Evolutionary conservation across 2,113 vertebrate species (phyloP).

Genomic region (Dicerorhinus sumatrensis): DNA sequence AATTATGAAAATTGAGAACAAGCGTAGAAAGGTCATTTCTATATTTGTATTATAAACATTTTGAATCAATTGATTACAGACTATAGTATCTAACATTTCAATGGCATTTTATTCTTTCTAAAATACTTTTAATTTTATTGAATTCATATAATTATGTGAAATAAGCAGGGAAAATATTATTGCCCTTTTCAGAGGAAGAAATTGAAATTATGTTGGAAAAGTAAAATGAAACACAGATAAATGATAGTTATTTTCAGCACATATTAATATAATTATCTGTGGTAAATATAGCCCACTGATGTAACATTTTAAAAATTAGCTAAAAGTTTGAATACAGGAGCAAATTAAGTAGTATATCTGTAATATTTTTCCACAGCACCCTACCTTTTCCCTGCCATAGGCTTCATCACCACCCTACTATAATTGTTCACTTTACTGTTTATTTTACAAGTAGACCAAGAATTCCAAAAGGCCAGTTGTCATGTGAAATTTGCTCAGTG

Average conservation of each 20-base stretch:
- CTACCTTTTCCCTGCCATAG: neutral
- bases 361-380: neutral
- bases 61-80: neutral
- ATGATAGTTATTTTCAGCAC: rapidly evolving
- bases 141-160: neutral
- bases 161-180: neutral
- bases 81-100: neutral
- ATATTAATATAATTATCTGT: neutral
- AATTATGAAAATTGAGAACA: constrained; percentile 1
- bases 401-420: neutral
- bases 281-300: neutral
- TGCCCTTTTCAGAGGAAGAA: neutral
- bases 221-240: neutral
- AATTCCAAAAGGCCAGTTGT: neutral
- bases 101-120: neutral
- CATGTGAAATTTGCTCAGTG: neutral
- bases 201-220: neutral
- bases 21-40: neutral
- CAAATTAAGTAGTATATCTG: neutral
- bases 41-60: neutral
- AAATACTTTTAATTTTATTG: neutral
- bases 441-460: neutral
- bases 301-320: neutral
- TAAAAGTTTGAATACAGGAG: neutral
- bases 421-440: neutral